A percentile compares a stretch with the other conserved stretches of the same genome.
phyloP scores from a whole-genome alignment of 64 coral and sea anemone genomes.

The Porites australiensis region DNA sequence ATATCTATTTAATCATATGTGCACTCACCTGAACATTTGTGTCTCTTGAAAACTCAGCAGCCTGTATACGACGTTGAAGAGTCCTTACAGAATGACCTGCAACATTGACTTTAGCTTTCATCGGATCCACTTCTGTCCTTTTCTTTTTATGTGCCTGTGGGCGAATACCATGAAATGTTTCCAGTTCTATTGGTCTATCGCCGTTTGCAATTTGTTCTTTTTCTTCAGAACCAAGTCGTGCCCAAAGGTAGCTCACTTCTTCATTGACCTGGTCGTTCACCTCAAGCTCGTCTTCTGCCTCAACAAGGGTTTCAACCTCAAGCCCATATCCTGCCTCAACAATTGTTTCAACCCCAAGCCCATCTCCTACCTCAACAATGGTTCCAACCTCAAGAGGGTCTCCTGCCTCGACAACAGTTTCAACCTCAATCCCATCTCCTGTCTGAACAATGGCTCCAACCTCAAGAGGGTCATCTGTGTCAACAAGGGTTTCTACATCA shows the following conservation, averaged over 20 bases:
- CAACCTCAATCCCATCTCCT: neutral
- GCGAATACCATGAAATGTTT: neutral
- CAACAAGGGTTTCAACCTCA: neutral
- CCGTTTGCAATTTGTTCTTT: neutral
- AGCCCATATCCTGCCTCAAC: neutral
- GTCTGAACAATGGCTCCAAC: neutral
- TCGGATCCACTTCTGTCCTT: neutral
- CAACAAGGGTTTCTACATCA: neutral
- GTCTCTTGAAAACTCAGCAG: neutral
- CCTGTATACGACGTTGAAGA: neutral
- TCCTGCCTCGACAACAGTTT: neutral
- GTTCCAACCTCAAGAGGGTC: neutral
- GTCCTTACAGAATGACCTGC: neutral
- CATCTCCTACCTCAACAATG: neutral
- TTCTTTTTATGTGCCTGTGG: neutral
- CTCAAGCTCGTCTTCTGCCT: neutral
- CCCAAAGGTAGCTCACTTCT: slow-evolving; percentile 9
- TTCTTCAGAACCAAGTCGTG: neutral
- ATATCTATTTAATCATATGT: neutral
- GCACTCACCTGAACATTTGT: neutral
- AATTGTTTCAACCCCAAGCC: neutral
- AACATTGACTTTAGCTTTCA: neutral
- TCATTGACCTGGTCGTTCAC: neutral
- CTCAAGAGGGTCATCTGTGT: neutral
- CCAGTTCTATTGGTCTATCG: neutral